phyloP scores from a whole-genome alignment of 2,113 vertebrate genomes.

The Serranochromis macrocephalus region DNA sequence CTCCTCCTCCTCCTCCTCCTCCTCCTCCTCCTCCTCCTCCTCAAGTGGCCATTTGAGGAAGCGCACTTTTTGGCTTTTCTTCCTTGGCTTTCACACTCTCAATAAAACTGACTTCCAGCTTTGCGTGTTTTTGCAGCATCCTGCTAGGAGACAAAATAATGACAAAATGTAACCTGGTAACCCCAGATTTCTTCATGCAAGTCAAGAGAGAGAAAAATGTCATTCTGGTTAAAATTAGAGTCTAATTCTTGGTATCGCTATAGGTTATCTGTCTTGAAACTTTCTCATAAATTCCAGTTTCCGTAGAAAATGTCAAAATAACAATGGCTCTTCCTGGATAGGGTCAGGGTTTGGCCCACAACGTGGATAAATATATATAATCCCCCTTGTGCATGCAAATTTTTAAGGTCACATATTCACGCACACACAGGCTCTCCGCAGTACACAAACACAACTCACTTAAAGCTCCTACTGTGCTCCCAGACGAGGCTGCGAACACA shows the following conservation, averaged over 20 bases:
- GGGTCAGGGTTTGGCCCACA: slow-evolving; percentile 19
- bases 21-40: no score
- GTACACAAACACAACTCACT: background rate
- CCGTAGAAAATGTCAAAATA: slow-evolving; percentile 61
- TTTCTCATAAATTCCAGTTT: slow-evolving; percentile 47
- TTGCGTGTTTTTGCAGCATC: background rate
- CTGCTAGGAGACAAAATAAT: background rate
- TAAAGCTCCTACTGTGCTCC: slow-evolving; percentile 28
- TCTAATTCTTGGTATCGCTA: background rate
- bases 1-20: no score
- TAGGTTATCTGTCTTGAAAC: slow-evolving; percentile 38
- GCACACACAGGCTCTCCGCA: background rate
- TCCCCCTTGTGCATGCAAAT: slow-evolving; percentile 23
- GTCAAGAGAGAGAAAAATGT: slow-evolving; percentile 1
- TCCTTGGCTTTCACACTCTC: background rate
- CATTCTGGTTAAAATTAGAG: slow-evolving; percentile 35
- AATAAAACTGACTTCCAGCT: background rate
- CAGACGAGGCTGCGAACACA: slow-evolving; percentile 40
- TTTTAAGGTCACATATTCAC: slow-evolving; percentile 39
- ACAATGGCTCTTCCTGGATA: slow-evolving; percentile 59
- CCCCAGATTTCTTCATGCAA: background rate
- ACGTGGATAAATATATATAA: background rate
- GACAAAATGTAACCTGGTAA: background rate
- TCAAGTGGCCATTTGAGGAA: background rate
- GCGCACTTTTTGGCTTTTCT: background rate